A percentile compares a stretch with the other conserved stretches of the same genome.
phyloP scores from a whole-genome alignment of 1,140 invertebrate genomes.

The Mamestra configurata region DNA sequence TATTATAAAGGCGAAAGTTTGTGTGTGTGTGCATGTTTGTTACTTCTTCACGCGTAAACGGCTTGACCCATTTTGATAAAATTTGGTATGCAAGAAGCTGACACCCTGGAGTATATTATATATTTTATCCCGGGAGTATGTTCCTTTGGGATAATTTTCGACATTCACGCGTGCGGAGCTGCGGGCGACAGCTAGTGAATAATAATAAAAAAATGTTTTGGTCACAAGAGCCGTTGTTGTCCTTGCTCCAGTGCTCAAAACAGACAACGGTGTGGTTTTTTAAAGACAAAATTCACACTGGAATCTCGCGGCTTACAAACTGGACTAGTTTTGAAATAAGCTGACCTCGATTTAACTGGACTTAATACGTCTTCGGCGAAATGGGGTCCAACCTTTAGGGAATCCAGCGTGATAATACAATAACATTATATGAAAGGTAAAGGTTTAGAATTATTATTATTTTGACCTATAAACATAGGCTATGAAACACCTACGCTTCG shows the following conservation, averaged over 20 bases:
- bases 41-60: too few species aligned
- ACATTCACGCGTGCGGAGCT: too few species aligned
- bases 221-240: background rate
- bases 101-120: too few species aligned
- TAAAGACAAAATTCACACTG: background rate
- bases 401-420: background rate
- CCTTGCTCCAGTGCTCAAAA: background rate
- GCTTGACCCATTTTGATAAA: too few species aligned
- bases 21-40: too few species aligned
- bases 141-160: too few species aligned
- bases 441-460: slow-evolving; percentile 6
- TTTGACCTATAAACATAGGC: slow-evolving; percentile 12
- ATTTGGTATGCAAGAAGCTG: too few species aligned
- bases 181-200: too few species aligned
- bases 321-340: background rate
- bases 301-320: background rate
- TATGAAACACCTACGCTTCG: background rate
- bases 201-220: too few species aligned
- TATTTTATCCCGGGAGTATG: too few species aligned
- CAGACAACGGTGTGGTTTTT: background rate
- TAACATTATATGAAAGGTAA: slow-evolving; percentile 11
- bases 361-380: slow-evolving; percentile 23
- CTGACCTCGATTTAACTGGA: slow-evolving; percentile 1
- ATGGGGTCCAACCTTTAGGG: background rate
- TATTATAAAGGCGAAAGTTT: too few species aligned